Evolutionary conservation across 2,797 vertebrate species (phyloP), one percentile per base, ranked within the genome.

Genomic region (Fundulus diaphanus): DNA sequence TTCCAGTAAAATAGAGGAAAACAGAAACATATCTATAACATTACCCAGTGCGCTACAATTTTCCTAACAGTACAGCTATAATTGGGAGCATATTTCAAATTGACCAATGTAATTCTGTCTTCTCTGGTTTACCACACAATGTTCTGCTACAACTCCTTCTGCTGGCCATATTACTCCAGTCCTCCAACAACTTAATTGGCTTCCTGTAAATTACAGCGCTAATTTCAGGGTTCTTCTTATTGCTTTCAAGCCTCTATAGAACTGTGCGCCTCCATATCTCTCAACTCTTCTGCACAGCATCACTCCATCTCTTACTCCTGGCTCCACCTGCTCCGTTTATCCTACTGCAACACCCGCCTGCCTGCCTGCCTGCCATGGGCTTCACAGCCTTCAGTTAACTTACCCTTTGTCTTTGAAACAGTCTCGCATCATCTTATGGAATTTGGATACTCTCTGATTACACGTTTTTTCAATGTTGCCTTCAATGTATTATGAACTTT

Each of bases 251-350:
- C 7, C 5, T 16, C 63, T 42, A 24, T n/a, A 66, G 22, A 42
- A 40, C 24, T 16, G 42, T 18, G 40, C 15, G 35, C 12, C 63
- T 42, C 40, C 3, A 3, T 40, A 9, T 44, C 6, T 29, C 13
- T 67, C 63, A 42, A 40, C 42, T 67, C 13, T 67, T n/a, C 63
- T 44, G 63, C 40, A 42, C 24, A 67, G 40, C 63, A 44, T 67
- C 40, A 16, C 24, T 42, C 24, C 40, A 27, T 67, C 63, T 42
- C 24, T 67, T 67, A 67, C 6, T 67, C 63, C 4, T 13, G 40
- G 63, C 37, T 44, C 37, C 63, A 67, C 63, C 63, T 42, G 37
- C 12, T 67, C 63, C 29, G 16, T 27, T 67, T 67, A 44, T 67
- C 7, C 8, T 24, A 27, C n/a, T 3, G 63, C 29, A 42, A 12